Evolutionary conservation across 2,797 vertebrate species (phyloP).

Genomic region (Schizopygopsis pylzovi): DNA sequence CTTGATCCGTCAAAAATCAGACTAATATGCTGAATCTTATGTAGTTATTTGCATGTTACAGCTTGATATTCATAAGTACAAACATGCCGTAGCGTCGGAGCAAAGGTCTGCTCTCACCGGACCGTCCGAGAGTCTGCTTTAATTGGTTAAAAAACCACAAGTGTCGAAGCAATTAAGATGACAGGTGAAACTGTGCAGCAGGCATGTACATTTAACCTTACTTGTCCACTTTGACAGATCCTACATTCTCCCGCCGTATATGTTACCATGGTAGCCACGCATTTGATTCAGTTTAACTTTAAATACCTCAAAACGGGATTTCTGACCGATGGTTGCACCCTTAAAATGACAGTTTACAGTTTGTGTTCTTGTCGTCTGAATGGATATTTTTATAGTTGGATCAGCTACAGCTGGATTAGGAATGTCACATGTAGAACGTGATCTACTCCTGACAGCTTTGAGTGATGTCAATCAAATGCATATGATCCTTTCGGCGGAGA

Average conservation of each 20-base stretch:
- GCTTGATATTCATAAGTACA: slow-evolving; percentile 29
- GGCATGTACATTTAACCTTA: slow-evolving; percentile 69
- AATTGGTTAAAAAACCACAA: slow-evolving; percentile 76
- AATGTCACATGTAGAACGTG: not conserved
- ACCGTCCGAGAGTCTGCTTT: slow-evolving; percentile 67
- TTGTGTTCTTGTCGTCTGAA: not conserved
- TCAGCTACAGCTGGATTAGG: slow-evolving; percentile 22
- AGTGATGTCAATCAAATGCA: slow-evolving; percentile 39
- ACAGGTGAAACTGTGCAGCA: slow-evolving; percentile 75
- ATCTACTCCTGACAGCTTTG: slow-evolving; percentile 32
- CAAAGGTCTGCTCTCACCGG: slow-evolving; percentile 11
- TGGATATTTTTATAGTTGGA: slow-evolving; percentile 29
- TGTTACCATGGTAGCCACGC: slow-evolving; percentile 57
- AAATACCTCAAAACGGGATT: not conserved
- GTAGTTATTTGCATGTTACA: slow-evolving; percentile 10
- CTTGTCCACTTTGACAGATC: slow-evolving; percentile 66
- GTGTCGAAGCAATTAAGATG: slow-evolving; percentile 79
- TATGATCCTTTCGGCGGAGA: slow-evolving; percentile 20
- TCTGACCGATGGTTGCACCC: not conserved
- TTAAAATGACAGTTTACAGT: not conserved
- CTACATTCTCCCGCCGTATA: slow-evolving; percentile 50
- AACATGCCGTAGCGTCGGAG: slow-evolving; percentile 27
- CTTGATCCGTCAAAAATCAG: not conserved
- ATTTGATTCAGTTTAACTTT: slow-evolving; percentile 58
- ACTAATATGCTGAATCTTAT: not conserved